Evolutionary conservation across 2,113 vertebrate genomes (phyloP), one percentile per base, ranked within the genome.

Genomic region (Oostethus manadensis): DNA sequence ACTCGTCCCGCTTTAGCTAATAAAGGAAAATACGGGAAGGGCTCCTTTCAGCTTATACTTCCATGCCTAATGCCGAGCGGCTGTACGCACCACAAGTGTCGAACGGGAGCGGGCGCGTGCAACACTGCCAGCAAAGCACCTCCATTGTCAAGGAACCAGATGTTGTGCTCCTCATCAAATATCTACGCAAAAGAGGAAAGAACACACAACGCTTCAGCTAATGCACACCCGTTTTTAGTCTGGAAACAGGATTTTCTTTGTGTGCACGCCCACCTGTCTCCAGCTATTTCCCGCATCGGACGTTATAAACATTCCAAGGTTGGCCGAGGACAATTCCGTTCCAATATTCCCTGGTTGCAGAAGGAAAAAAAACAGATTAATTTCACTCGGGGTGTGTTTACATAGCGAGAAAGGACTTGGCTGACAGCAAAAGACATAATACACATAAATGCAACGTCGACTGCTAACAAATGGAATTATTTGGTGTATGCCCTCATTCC

Each of bases 71-170:
- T 15, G 51, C 33, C 43, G 48, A 47, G 17, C 18, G 18, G 26
- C 62, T 57, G 42, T 62, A 72, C 78, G 90, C 92, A 98, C 96
- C 94, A 96, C 80, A 98, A 80, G 72, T 97, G 92, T 40, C 86
- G 88, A 70, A 95, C 89, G 17, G 93, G 94, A 51, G 91, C 87
- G 26, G 91, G 86, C 0, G 92, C 92, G 49, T 93, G 93, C 56
- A 92, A 91, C 84, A 98, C 90, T 10, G 95, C 96, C 70, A 98
- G 91, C 58, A 98, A 86, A 47, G 94, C 92, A 6, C 95, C 96
- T 64, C 95, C 95, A 74, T 95, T 93, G 85, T 98, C 95, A 79
- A 98, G 90, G 78, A 96, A 98, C 94, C 94, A 96, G 49, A 98
- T 86, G 2, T 93, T 94, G 87, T 94, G 93, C 51, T 97, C 93